A percentile compares a stretch with the other conserved stretches of the same genome.
Evolutionary conservation across 37 sponge, comb jelly and placozoan species (phyloP).

Genomic region (Agelas oroides): DNA sequence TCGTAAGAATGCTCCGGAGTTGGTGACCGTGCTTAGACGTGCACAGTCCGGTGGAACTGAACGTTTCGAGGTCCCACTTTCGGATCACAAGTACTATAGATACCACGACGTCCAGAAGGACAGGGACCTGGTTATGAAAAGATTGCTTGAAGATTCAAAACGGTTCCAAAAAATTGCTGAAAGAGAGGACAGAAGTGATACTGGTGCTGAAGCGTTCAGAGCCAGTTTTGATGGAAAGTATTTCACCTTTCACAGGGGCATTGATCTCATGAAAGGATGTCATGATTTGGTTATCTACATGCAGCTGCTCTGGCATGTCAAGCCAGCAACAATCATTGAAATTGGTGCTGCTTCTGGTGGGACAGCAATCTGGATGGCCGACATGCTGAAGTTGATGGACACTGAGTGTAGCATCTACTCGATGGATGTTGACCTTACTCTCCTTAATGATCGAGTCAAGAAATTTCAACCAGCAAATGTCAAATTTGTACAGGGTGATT

Average conservation of each 20-base stretch:
- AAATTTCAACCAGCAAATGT: slow-evolving; percentile 52
- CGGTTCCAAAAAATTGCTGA: slow-evolving; percentile 57
- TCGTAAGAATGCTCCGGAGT: too few relatives aligned
- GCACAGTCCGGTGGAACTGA: too few relatives aligned
- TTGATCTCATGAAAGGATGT: slow-evolving; percentile 3
- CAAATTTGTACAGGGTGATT: slow-evolving; percentile 61
- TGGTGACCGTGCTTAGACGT: too few relatives aligned
- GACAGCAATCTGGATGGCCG: slow-evolving; percentile 60
- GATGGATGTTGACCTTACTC: slow-evolving; percentile 55
- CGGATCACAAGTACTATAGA: too few relatives aligned
- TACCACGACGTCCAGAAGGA: too few relatives aligned
- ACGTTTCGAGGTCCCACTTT: too few relatives aligned
- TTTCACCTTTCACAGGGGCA: slow-evolving; percentile 29
- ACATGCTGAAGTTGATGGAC: slow-evolving; percentile 30
- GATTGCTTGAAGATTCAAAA: slow-evolving; percentile 19
- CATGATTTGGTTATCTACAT: slow-evolving; percentile 33
- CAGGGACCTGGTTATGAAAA: too few relatives aligned
- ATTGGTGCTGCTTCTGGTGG: slow-evolving; percentile 64
- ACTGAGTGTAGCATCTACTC: slow-evolving; percentile 36
- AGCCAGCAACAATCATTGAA: slow-evolving; percentile 69
- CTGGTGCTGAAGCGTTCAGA: slow-evolving; percentile 6
- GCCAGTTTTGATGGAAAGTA: slow-evolving; percentile 9
- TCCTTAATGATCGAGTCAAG: slow-evolving; percentile 19
- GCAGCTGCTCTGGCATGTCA: slow-evolving; percentile 47
- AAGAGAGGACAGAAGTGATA: slow-evolving; percentile 55